Conservation (phyloP, 2,113 vertebrate species). For the Jacana jacana region DNA sequence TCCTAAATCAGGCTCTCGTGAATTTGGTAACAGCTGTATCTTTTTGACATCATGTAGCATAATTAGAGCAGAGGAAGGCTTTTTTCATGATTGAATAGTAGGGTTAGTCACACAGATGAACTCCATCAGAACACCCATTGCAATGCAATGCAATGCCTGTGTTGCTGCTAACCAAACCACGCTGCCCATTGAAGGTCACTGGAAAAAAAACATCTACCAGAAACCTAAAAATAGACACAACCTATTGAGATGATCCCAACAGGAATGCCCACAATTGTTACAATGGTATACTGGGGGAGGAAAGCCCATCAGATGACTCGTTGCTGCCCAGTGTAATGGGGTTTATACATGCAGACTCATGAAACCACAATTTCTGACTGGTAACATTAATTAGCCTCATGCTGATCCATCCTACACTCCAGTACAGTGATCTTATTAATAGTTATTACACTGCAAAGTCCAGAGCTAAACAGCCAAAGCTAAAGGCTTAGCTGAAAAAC, state of each 20-base stretch:
- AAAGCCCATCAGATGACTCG: not conserved
- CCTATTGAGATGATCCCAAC: not conserved
- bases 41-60: not conserved
- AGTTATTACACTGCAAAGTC: not conserved
- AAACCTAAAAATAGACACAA: conserved; percentile 18
- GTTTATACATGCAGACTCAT: not conserved
- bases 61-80: conserved; percentile 8
- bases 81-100: not conserved
- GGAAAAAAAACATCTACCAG: not conserved
- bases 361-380: not conserved
- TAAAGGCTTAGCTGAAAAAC: not conserved
- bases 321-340: not conserved
- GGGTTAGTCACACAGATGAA: not conserved
- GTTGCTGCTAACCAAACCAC: not conserved
- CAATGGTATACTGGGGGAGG: fast-evolving
- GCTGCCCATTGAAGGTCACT: not conserved
- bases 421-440: not conserved
- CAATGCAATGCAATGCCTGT: not conserved
- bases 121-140: not conserved
- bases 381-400: not conserved
- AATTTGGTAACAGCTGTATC: not conserved
- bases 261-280: not conserved
- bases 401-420: not conserved
- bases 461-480: not conserved
- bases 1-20: not conserved